Evolutionary conservation across 2,797 vertebrate genomes (phyloP), one percentile per base, ranked within the genome.

Genomic region (Carapus acus): DNA sequence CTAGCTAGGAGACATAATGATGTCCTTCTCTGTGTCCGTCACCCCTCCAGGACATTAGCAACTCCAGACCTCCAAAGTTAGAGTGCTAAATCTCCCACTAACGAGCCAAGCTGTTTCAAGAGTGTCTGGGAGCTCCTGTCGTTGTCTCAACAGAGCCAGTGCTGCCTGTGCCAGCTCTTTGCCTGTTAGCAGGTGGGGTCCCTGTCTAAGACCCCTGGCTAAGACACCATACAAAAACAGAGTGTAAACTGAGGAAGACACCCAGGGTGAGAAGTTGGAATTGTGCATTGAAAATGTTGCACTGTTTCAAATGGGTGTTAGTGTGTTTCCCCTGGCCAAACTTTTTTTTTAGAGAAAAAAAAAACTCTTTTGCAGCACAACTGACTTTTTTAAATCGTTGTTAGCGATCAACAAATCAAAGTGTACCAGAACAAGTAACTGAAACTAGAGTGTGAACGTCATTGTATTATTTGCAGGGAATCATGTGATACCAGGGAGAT

Each of bases 11-110:
- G 31, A 54, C 62, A 65, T 76, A 82, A 83, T 66, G 57, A 75
- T 67, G 56, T 52, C 43, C 43, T 48, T 54, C 38, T 62, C 49
- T 62, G 43, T 61, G 51, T 77, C 73, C 79, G 43, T 79, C 66
- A 65, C 53, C 51, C 66, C 67, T 66, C 41, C 67, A 72, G 73
- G 69, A 79, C 71, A 74, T 79, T 70, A 80, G 71, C 62, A 69
- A 62, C 65, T 58, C 52, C 53, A 57, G 60, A 67, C 58, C 52
- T 59, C 63, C 40, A 50, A 62, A 74, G 71, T 81, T 71, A 69
- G 71, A 69, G 71, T 63, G 63, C 63, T 82, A 84, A 83, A 79
- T 81, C 74, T 78, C 49, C 62, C 60, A 54, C 73, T 83, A 85
- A 87, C 66, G 65, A 86, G 79, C 71, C 73, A 60, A 63, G 73